phyloP scores from a whole-genome alignment of 2,888 invertebrate species.

The Aradus depressus region DNA sequence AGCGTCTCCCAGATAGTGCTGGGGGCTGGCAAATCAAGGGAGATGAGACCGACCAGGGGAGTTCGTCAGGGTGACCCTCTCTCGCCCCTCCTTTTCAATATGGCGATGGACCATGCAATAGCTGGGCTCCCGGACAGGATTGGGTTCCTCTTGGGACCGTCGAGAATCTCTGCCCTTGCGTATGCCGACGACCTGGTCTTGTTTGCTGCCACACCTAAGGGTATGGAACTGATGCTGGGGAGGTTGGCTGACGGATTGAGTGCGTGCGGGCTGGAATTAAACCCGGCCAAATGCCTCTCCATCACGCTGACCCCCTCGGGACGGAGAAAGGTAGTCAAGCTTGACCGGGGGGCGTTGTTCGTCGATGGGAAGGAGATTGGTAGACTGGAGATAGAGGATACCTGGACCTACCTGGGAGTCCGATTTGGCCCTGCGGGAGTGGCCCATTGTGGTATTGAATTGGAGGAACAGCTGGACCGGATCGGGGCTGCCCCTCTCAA shows the following conservation, averaged over 20 bases:
- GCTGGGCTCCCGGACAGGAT: constrained; percentile 1
- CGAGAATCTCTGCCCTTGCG: constrained; percentile 12
- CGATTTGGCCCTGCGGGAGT: neutral
- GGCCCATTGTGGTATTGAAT: neutral
- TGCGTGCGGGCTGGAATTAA: neutral
- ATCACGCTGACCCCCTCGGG: neutral
- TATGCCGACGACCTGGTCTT: constrained; percentile 26
- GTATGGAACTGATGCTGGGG: too few relatives aligned
- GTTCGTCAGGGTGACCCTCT: constrained; percentile 27
- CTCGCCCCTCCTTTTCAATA: constrained; percentile 27
- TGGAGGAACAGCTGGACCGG: neutral
- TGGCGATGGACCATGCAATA: constrained; percentile 22
- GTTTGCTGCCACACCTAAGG: constrained; percentile 2
- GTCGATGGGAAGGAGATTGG: too few relatives aligned
- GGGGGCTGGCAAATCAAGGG: too few relatives aligned
- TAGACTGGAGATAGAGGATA: too few relatives aligned
- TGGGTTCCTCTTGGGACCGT: neutral
- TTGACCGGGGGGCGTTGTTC: too few relatives aligned
- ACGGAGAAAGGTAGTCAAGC: too few relatives aligned
- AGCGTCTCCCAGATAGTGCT: too few relatives aligned
- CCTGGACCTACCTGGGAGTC: neutral
- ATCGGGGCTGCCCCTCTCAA: constrained; percentile 30
- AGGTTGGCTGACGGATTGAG: too few relatives aligned
- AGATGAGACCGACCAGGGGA: too few relatives aligned
- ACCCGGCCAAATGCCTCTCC: neutral